Evolutionary conservation across 2,888 invertebrate genomes (phyloP), one percentile per base, ranked within the genome.

Genomic region (Brenthis daphne): DNA sequence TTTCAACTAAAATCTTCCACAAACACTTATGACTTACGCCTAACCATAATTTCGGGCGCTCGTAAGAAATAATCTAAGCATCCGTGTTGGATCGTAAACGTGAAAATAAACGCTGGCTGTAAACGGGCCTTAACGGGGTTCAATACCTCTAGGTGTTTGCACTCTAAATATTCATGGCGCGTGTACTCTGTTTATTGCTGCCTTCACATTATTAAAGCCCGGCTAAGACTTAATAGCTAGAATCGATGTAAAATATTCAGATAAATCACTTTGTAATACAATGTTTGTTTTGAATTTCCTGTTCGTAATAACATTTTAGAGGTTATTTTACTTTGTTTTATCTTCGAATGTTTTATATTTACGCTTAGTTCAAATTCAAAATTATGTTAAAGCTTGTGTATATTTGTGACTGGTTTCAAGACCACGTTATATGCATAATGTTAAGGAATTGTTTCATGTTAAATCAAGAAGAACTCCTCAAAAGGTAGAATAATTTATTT

Each of bases 31-130:
- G 20, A 65, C 65, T 72, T 68, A 56, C 16, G 8, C 53, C 58
- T n/a, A 29, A 57, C 6, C 48, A 57, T 70, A 65, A 72, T 64
- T 68, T 55, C 58, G 67, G 53, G 63, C 64, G 70, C 70, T 88
- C 89, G 85, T 90, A 89, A 90, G 88, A 89, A 89, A 85, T 78
- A 80, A 83, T 82, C 85, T 88, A 85, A 89, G 85, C 87, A 87
- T 85, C 80, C 84, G 81, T 82, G 80, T 79, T 77, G 76, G 80
- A 77, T 84, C 84, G 85, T 89, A 89, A 90, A 89, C 83, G 85
- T 77, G 77, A 74, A 81, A 83, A 85, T 85, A 88, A 88, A 84
- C 84, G 84, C 79, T 76, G 79, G 79, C 79, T 83, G 83, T 85
- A 84, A 86, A 82, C 79, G 75, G 67, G 73, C 75, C 73, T 75